Base-by-base conservation (phyloP, 1,140 invertebrate species). In the Bilobella aurantiaca region DNA sequence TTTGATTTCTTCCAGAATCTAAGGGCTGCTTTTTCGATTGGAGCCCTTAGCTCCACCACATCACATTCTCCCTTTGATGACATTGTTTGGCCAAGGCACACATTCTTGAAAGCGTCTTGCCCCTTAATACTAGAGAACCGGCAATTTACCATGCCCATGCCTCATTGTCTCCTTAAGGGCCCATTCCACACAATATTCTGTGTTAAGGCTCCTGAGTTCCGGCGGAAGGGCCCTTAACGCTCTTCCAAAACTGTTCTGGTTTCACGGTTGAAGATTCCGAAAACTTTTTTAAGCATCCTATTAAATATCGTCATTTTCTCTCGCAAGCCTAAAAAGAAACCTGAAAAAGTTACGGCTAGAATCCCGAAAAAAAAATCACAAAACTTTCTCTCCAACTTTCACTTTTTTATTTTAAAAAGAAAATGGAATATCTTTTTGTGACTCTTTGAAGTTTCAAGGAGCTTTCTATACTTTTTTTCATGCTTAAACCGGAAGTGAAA, bases 61-160 rank as follows among this genome's bases (percentile, higher is more conserved):
- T 5, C 25, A 12, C 25, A 18, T 53, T 12, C 14, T 53, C 14
- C 5, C 21, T 12, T 53, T 53, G 12, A 18, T 3, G 21, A 16
- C 49, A 5, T 23, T 53, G 49, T 53, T 53, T 53, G 49, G 23
- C 25, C 25, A 53, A 23, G 3, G 49, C 49, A 18, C 25, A 23
- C 8, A 18, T 42, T 42, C 18, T 42, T 42, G 34, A 18, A 12
- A 53, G 25, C 49, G 23, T n/a, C n/a, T n/a, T n/a, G n/a, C n/a
- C 5, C 49, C 14, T 23, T 53, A 53, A 53, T 53, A 53, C 49
- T 18, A 3, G 49, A 23, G 49, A 53, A 5, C 49, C 49, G 21
- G 8, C 49, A 53, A 53, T 53, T 53, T 23, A 53, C 49, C 49
- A 53, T 53, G 49, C 49, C 21, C 49, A 53, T 53, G 49, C 49